Base-by-base conservation (phyloP, 2,888 invertebrate genomes). In the Spialia ferax region DNA sequence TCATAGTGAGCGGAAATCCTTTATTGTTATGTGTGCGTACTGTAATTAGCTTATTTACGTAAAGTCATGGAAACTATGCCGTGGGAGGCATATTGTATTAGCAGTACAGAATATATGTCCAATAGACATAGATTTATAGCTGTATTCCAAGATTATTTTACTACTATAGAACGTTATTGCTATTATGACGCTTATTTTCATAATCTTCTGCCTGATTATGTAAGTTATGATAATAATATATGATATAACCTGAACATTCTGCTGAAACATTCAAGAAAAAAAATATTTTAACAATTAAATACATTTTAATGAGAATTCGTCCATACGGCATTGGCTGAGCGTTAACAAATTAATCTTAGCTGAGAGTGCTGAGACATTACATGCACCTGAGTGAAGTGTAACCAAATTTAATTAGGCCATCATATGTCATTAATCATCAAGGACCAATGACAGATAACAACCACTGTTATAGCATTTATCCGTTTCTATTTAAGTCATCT, bases 21-120 rank as follows among this genome's bases (percentile, higher is more conserved):
- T 80, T 81, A 84, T 86, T 84, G 84, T 88, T 84, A 83, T 83
- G 81, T 80, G 83, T 86, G 85, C 77, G 81, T 78, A 78, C 76
- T 73, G 80, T 87, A 87, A 89, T 91, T 91, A 90, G 83, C 69
- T 68, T 81, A 78, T 91, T 92, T 91, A 89, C 91, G 91, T 88
- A 90, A 91, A 90, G 72, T 76, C 86, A 82, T 92, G 93, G 89
- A 89, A 93, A 92, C 86, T 76, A 76, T 92, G 91, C 74, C 93
- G 93, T 93, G 93, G 83, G 92, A 92, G 80, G 68, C 77, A 80
- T 83, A 89, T 91, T 91, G 89, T 91, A 75, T 81, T 42, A 75
- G 62, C 68, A 54, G 70, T 54, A 68, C 38, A 69, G 69, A 69
- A 54, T 11, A 20, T 32, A 54, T 38, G 45, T 56, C 48, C 22